Evolutionary conservation across 2,113 vertebrate species (phyloP).

Genomic region (Alces alces): DNA sequence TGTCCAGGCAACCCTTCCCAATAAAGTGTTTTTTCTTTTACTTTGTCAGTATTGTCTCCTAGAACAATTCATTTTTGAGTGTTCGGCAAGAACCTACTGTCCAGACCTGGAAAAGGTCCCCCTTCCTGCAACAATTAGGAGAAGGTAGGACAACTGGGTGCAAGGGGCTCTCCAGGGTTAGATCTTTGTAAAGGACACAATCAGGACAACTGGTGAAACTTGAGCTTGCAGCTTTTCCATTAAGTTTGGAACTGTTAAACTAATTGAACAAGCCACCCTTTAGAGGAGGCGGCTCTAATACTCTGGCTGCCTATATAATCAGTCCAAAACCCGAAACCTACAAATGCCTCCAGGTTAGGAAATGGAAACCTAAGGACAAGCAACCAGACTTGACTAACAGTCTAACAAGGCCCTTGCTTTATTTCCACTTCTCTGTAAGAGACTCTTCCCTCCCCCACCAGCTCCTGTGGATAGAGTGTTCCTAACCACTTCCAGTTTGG

Average conservation of each 20-base stretch:
- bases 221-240: not conserved
- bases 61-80: not conserved
- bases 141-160: not conserved
- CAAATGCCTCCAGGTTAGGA: not conserved
- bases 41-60: not conserved
- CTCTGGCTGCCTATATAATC: not conserved
- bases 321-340: not conserved
- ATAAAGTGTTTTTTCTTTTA: not conserved
- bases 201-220: not conserved
- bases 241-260: not conserved
- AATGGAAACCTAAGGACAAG: not conserved
- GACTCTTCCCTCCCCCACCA: too few species aligned
- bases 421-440: not conserved
- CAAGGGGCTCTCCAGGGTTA: not conserved
- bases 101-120: not conserved
- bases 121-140: not conserved
- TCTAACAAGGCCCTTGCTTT: not conserved
- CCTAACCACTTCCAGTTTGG: not conserved
- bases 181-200: not conserved
- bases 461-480: not conserved
- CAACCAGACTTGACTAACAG: not conserved
- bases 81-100: not conserved
- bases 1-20: not conserved
- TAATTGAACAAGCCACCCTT: not conserved
- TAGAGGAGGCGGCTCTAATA: too few species aligned